Evolutionary conservation across 2,888 invertebrate genomes (phyloP), one percentile per base, ranked within the genome.

Genomic region (Pristionchus arcanus): DNA sequence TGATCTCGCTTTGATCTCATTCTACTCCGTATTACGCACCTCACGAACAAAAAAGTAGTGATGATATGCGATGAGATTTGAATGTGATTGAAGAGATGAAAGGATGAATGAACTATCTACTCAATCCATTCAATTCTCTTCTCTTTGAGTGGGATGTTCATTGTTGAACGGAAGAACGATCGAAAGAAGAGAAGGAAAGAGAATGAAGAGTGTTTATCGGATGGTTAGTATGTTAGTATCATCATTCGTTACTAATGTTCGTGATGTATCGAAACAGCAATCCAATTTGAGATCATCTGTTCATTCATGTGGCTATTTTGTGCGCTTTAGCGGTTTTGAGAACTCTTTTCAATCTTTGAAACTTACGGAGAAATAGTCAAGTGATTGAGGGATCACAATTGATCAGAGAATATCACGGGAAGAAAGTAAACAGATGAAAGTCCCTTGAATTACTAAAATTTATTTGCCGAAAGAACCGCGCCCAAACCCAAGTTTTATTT

Each of bases 401-500:
- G 77, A 77, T 77, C 77, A 77, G 77, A 77, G 25, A 77, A 37
- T 77, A 77, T 42, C 77, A 42, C 77, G 77, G 42, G 37, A 21
- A 25, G 37, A 77, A n/a, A 77, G 77, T 77, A 77, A 77, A 77
- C 77, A 77, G 77, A 77, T 31, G 19, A 25, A 71, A 34, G 15
- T 63, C 63, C 63, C 63, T 63, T 63, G 63, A 63, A 63, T 63
- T n/a, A 63, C 63, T 25, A 4, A 63, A 63, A 63, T n/a, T 21
- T 63, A 63, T 63, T 63, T 63, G 63, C 63, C 63, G 11, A 63
- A n/a, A 63, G 63, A 63, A 63, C 63, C 63, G n/a, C 63, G n/a
- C 63, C 63, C 25, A 63, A 63, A 63, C 25, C n/a, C 7, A 21
- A 25, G 59, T 25, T 63, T 63, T 63, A n/a, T 63, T 25, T 63